phyloP scores from a whole-genome alignment of 2,113 vertebrate species.

The Phalacrocorax pelagicus region DNA sequence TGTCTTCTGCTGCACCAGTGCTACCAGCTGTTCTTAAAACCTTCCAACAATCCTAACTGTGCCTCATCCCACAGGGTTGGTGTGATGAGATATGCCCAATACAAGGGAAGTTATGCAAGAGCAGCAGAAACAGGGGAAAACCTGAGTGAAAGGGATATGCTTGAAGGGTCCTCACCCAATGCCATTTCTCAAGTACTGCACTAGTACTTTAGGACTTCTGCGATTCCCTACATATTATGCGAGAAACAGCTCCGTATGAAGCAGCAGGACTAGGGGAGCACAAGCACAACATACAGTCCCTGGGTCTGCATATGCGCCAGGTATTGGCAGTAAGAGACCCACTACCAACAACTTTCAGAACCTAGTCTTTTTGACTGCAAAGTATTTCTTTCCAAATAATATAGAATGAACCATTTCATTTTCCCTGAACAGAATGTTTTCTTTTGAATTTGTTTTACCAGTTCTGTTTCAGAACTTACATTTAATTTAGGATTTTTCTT shows the following conservation, averaged over 20 bases:
- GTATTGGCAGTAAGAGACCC: neutral
- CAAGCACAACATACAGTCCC: neutral
- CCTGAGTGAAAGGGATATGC: neutral
- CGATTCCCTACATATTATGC: fast-evolving
- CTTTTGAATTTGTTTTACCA: neutral
- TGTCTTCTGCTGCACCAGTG: neutral
- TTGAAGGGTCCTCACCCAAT: neutral
- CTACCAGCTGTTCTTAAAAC: neutral
- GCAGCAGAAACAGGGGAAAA: neutral
- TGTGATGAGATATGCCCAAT: neutral
- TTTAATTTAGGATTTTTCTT: neutral
- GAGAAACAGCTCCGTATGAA: neutral
- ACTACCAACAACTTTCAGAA: neutral
- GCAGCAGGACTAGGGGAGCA: neutral
- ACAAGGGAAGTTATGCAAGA: neutral
- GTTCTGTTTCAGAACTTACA: neutral
- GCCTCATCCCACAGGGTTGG: neutral
- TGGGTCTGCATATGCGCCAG: neutral
- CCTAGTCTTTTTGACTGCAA: neutral
- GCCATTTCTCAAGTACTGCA: neutral
- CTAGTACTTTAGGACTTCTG: neutral
- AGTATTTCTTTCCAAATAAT: neutral
- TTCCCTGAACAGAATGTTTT: neutral
- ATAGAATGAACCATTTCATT: neutral
- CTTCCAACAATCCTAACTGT: neutral